phyloP scores from a whole-genome alignment of 2,888 invertebrate species.

The Pilophorus perplexus region DNA sequence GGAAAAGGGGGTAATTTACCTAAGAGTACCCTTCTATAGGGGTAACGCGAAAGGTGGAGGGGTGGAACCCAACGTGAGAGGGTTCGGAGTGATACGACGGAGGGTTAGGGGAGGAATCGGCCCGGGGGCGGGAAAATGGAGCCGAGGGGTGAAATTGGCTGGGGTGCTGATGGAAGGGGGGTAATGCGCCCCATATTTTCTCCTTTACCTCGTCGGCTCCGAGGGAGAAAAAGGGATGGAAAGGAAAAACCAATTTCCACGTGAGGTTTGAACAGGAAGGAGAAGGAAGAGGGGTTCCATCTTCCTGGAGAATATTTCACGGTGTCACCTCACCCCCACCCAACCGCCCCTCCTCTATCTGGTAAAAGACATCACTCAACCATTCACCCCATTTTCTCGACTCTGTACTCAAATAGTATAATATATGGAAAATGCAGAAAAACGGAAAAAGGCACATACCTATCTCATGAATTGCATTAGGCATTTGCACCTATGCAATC shows the following conservation, averaged over 20 bases:
- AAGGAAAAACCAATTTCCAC: conserved; percentile 40
- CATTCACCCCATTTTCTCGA: conserved; percentile 13
- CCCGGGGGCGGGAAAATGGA: background rate
- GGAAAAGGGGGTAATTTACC: conserved; percentile 27
- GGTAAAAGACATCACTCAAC: background rate
- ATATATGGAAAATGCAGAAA: too few species aligned
- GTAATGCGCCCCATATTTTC: conserved; percentile 36
- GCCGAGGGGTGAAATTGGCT: background rate
- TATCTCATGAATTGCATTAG: too few species aligned
- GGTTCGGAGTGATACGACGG: background rate
- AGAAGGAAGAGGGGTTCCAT: conserved; percentile 35
- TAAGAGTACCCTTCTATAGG: conserved; percentile 31
- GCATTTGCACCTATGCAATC: too few species aligned
- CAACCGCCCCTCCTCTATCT: background rate
- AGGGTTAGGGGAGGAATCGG: too few species aligned
- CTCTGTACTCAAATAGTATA: too few species aligned
- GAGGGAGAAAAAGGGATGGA: conserved; percentile 14
- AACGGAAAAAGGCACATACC: too few species aligned
- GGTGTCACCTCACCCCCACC: conserved; percentile 29
- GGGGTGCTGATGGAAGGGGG: conserved; percentile 6
- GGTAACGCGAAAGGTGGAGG: background rate
- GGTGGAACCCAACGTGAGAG: background rate
- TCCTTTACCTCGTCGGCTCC: conserved; percentile 27
- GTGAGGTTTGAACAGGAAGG: conserved; percentile 32
- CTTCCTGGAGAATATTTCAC: conserved; percentile 34